Evolutionary conservation across 2,113 vertebrate genomes (phyloP), one percentile per base, ranked within the genome.

Genomic region (Columba janthina): DNA sequence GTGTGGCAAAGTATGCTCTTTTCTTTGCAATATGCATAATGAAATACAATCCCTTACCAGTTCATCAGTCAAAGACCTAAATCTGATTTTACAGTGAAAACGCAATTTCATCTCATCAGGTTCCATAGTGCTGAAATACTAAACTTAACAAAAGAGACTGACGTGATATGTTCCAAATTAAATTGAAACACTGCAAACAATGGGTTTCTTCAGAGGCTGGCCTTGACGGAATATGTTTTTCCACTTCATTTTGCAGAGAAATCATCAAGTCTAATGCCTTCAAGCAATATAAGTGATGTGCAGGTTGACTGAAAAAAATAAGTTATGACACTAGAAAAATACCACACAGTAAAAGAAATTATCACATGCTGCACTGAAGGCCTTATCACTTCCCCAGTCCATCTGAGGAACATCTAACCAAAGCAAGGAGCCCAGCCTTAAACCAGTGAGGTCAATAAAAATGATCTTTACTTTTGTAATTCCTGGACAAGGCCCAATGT

Each of bases 141-240:
- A 42, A 88, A 77, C 51, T 94, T 92, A 96, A 93, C 95, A 96
- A 96, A 56, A 84, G 93, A 66, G 91, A 53, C 58, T 85, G 83
- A 95, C 94, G 67, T 60, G 72, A 85, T 90, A 93, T 65, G 62
- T 83, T 96, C 85, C 51, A 83, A 88, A 95, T 97, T 96, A 97
- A 97, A 94, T 79, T 95, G 82, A 87, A 96, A 69, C 95, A 67
- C 78, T 78, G 57, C 91, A 97, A 97, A 97, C 77, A 93, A 75
- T 69, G 93, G 70, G 53, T 88, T 95, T 95, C 76, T 94, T 34
- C 82, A 78, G 31, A 76, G 93, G 16, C 40, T 75, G 79, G 76
- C 38, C 85, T 95, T 57, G 75, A 88, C 91, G 89, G 93, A 96
- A 94, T 96, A 67, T 82, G 74, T 87, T 93, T 97, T 96, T 83